Evolutionary conservation across 2,797 vertebrate species (phyloP), one percentile per base, ranked within the genome.

Genomic region (Odontamblyopus rebecca): DNA sequence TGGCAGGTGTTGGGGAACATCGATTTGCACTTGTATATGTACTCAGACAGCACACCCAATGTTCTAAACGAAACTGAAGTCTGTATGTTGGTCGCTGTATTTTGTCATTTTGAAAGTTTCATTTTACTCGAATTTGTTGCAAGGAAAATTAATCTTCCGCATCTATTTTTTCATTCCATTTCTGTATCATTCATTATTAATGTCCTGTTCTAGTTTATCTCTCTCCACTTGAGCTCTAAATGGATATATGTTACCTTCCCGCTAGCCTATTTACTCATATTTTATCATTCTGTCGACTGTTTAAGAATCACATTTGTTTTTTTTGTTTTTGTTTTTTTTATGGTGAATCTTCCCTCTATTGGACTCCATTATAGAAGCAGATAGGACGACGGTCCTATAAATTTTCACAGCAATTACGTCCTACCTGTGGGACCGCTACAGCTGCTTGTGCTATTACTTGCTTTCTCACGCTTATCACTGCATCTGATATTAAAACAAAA

Each of bases 141-240:
- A 61, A 41, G 56, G 51, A 64, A 73, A 85, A 83, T 85, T 81
- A 71, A 82, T 83, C 76, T 73, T 73, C 79, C 71, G 11, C 73
- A 23, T 78, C 73, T 82, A 60, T 83, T 76, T 72, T 63, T 83
- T 82, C 32, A 69, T 76, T 80, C 80, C 57, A 78, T 81, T 60
- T 64, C 44, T 35, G 26, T 67, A 48, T 81, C 72, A 84, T 90
- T 79, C 75, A 86, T 89, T 86, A 88, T 88, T 82, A 69, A 89
- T 79, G 27, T n/a, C 48, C 32, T 26, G 76, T 74, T 83, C 81
- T 82, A 35, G 71, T 85, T 82, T 82, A 82, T 90, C 80, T 59
- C 48, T 74, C 77, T 84, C 71, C 74, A 77, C 76, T 84, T 69
- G 44, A 78, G 82, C 70, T 78, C 75, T 86, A 89, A 85, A 85